Evolutionary conservation across 2,113 vertebrate genomes (phyloP).

Genomic region (Corythornis cristatus): DNA sequence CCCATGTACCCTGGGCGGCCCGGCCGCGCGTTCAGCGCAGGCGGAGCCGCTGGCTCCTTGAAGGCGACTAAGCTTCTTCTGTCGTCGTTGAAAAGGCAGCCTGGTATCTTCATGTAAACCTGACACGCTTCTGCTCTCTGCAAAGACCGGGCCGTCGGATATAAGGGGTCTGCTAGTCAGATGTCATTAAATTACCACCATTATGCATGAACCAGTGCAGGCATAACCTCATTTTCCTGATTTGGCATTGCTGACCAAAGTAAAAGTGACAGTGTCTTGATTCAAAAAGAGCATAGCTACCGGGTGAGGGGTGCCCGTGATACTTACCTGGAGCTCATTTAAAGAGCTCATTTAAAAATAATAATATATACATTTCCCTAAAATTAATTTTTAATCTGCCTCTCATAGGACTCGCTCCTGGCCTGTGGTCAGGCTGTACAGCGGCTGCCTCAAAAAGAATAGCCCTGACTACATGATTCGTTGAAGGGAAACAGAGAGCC

Average conservation of each 20-base stretch:
- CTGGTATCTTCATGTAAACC: background rate
- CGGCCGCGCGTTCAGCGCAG: rapidly evolving
- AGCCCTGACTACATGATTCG: background rate
- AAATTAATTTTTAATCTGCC: background rate
- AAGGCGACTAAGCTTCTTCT: background rate
- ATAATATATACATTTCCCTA: background rate
- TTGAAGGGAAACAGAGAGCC: background rate
- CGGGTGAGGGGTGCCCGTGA: rapidly evolving
- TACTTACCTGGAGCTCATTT: background rate
- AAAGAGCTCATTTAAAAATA: rapidly evolving
- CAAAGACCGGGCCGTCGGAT: background rate
- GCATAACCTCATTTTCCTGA: background rate
- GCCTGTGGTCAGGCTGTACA: background rate
- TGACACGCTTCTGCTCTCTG: background rate
- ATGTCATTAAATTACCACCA: rapidly evolving
- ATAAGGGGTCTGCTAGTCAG: background rate
- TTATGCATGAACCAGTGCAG: background rate
- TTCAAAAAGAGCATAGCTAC: background rate
- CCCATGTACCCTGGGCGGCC: no score
- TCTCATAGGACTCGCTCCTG: background rate
- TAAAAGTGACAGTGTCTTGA: background rate
- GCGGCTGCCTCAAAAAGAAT: background rate
- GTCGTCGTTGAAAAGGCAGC: rapidly evolving
- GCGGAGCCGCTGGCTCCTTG: background rate
- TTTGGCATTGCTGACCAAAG: background rate